These are phyloP conservation scores for Gila robusta DNA, from an alignment of 2,797 vertebrate genomes.

Conservation along the genomic window DNA sequence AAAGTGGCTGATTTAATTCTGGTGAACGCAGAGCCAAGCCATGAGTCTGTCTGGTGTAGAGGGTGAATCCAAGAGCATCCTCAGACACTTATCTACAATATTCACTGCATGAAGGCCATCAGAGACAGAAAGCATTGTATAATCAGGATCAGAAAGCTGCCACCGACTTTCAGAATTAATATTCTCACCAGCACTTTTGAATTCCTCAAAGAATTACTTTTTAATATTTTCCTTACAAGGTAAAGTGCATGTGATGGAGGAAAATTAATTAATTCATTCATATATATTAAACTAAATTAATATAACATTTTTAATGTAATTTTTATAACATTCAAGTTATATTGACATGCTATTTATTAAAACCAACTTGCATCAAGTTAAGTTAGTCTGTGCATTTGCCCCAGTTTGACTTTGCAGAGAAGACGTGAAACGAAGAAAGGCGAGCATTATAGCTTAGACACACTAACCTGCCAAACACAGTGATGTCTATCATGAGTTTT, in stretches of 20 bases:
- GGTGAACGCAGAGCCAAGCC: slow-evolving; percentile 1
- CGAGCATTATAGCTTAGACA: background rate
- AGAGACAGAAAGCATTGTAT: background rate
- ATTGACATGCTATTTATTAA: background rate
- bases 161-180: background rate
- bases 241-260: background rate
- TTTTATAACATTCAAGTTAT: too few relatives aligned
- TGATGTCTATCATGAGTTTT: background rate
- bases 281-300: too few relatives aligned
- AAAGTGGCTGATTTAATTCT: slow-evolving; percentile 41
- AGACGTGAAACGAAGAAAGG: background rate
- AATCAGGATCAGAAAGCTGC: background rate
- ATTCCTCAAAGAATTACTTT: background rate
- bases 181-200: background rate
- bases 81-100: background rate
- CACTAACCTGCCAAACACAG: background rate
- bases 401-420: background rate
- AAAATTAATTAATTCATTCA: too few relatives aligned
- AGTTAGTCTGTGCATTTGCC: background rate
- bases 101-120: background rate
- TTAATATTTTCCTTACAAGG: background rate
- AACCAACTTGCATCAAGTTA: background rate
- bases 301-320: too few relatives aligned
- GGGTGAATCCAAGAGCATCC: background rate
- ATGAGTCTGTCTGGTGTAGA: slow-evolving; percentile 5